A percentile compares a stretch with the other conserved stretches of the same genome.
These are phyloP conservation scores for Drosophila histrio DNA, from an alignment of 2,888 invertebrate genomes.

Conservation along the genomic window DNA sequence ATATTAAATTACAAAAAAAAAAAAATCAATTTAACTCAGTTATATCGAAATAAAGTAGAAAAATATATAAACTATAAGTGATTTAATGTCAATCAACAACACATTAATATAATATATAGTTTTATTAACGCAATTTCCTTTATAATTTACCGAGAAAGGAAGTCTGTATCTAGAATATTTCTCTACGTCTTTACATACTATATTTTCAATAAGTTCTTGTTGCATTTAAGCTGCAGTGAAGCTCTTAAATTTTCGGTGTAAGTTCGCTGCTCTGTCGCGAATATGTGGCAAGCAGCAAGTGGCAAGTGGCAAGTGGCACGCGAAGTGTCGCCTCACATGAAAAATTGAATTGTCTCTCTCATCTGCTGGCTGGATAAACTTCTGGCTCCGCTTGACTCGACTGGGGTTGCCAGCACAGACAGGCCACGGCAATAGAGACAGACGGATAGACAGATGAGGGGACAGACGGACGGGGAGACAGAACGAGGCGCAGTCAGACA, in stretches of 20 bases:
- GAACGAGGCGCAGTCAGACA: constrained; percentile 30
- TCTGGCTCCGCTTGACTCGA: constrained; percentile 12
- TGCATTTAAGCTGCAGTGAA: background rate
- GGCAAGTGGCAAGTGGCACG: constrained; percentile 32
- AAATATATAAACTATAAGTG: too few relatives aligned
- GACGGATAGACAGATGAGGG: constrained; percentile 17
- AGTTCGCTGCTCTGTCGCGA: background rate
- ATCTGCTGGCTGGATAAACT: constrained; percentile 51
- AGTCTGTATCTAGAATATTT: too few relatives aligned
- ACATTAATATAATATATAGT: too few relatives aligned
- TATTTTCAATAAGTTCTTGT: background rate
- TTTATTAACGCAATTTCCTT: too few relatives aligned
- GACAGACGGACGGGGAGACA: constrained; percentile 17
- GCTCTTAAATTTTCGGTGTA: background rate
- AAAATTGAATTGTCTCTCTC: constrained; percentile 65
- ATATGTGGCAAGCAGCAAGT: constrained; percentile 13
- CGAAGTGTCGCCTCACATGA: constrained; percentile 55
- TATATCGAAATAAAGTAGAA: too few relatives aligned
- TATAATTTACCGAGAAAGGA: too few relatives aligned
- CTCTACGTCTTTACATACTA: too few relatives aligned
- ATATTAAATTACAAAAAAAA: too few relatives aligned
- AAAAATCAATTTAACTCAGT: too few relatives aligned
- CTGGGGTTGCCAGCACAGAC: constrained; percentile 25
- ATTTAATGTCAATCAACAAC: too few relatives aligned
- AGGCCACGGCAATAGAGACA: constrained; percentile 34